Conservation (phyloP, 2,113 vertebrate species). For the Podarcis cretensis region DNA sequence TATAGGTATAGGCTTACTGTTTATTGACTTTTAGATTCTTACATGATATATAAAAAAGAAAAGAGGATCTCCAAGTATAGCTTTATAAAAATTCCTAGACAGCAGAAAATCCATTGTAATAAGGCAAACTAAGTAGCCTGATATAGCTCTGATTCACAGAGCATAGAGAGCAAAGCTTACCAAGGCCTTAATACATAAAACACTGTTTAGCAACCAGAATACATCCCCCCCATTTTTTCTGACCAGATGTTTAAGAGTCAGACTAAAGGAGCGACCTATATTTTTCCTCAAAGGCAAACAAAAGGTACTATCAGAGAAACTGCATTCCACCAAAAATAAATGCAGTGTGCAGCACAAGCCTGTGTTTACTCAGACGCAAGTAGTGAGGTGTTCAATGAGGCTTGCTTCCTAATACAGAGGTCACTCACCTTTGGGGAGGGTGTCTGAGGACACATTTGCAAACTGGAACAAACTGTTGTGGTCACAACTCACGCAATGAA, state of each 20-base stretch:
- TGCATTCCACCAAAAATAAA: background rate
- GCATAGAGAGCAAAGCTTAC: background rate
- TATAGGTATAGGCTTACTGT: no score
- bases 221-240: background rate
- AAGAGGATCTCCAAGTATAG: background rate
- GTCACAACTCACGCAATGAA: no score
- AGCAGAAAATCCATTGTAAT: background rate
- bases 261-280: background rate
- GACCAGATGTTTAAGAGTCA: background rate
- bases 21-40: background rate
- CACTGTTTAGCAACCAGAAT: slow-evolving; percentile 9
- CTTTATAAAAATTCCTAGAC: background rate
- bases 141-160: background rate
- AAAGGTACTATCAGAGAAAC: background rate
- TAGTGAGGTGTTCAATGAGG: background rate
- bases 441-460: no score
- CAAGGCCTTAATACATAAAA: background rate
- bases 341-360: background rate
- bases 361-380: background rate
- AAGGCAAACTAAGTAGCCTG: background rate
- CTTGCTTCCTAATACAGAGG: background rate
- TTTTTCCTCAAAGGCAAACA: background rate
- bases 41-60: no score
- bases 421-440: no score
- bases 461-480: no score